These are phyloP conservation scores for Sebastes kiyomatsui DNA, from an alignment of 2,797 vertebrate genomes.

Conservation along the genomic window DNA sequence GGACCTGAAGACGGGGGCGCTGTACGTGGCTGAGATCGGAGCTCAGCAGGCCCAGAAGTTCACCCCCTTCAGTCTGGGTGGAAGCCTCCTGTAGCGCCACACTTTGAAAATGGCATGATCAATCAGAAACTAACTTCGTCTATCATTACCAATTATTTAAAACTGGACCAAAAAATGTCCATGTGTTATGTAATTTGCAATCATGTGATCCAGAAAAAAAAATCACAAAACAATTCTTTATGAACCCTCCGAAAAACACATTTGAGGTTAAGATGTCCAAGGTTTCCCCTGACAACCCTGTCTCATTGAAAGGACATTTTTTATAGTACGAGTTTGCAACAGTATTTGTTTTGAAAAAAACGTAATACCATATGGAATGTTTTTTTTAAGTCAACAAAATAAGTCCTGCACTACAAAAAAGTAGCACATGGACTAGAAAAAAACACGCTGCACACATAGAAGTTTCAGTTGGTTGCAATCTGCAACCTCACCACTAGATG, in stretches of 20 bases:
- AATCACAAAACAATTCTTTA: background rate
- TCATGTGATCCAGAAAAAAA: background rate
- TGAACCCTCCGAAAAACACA: background rate
- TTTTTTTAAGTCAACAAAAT: background rate
- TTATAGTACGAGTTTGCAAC: background rate
- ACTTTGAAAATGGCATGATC: background rate
- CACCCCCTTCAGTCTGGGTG: slow-evolving; percentile 73
- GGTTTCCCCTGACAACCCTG: background rate
- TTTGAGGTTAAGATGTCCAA: background rate
- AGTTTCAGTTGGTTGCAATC: background rate
- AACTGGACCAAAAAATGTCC: background rate
- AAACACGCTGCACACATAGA: no score
- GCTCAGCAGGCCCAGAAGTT: slow-evolving; percentile 95
- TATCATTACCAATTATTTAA: background rate
- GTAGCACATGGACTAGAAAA: background rate
- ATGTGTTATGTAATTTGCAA: background rate
- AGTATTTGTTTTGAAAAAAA: background rate
- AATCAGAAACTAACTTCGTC: background rate
- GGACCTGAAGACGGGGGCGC: slow-evolving; percentile 84
- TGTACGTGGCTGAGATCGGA: slow-evolving; percentile 95
- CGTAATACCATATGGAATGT: accelerated
- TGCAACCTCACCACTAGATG: no score
- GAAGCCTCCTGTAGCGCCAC: slow-evolving; percentile 40
- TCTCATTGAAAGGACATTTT: background rate
- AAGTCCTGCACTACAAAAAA: background rate